Evolutionary conservation across 2,888 invertebrate species (phyloP), one percentile per base, ranked within the genome.

Genomic region (Tenthredo notha): DNA sequence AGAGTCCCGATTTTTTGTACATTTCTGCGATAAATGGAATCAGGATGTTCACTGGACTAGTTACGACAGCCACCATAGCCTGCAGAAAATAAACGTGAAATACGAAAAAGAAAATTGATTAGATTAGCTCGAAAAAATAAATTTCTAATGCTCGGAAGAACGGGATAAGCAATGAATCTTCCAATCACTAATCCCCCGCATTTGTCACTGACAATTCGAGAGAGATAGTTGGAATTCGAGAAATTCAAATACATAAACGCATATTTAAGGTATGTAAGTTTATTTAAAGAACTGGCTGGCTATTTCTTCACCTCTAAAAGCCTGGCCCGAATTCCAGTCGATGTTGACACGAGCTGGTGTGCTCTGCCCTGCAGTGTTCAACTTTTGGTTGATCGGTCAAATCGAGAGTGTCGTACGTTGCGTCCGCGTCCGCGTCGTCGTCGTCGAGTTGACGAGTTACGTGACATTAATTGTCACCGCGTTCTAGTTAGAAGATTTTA

Each of bases 11-110:
- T 89, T 95, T 95, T 92, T 96, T 96, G 92, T 96, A 94, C 61
- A 96, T 94, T 91, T 97, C 97, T 75, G 95, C 94, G 10, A 95
- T 95, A 90, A 97, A 94, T 4, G 97, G 97, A 18, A 97, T 95
- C 75, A 96, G 95, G 86, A 95, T 96, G 93, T 97, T 97, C 9
- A 96, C 94, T 91, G 96, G 94, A 86, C 92, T 93, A 18, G 94
- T 94, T 29, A 91, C 93, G 43, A 95, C 90, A 7, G 94, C 94
- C 58, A 95, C 85, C 85, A 94, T 87, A 4, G 95, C 94, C 94
- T 95, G 86, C 37, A 37, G 37, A 37, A 37, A 37, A 33, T 33
- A 67, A 87, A 89, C 82, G 85, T 12, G 65, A 61, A 86, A 77
- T 84, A 84, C 25, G 65, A 67, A 9, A 84, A 80, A 67, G 5